Conservation (phyloP, 2,888 invertebrate species). For the Sceliomorpha sp. region DNA sequence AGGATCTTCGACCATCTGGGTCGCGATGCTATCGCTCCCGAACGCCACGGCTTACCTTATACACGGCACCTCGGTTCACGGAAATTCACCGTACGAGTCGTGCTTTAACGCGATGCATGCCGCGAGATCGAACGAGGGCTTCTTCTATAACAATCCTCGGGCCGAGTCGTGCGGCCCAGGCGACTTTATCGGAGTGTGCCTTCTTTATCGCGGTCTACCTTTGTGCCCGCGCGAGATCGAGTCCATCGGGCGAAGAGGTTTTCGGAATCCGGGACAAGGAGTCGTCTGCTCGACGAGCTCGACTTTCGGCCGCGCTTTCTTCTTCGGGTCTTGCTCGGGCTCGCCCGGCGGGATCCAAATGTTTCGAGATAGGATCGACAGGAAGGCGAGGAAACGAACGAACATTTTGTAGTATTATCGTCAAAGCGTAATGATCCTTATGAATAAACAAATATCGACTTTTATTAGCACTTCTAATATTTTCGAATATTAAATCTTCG, state of each 20-base stretch:
- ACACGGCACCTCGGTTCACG: conserved; percentile 35
- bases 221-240: not conserved
- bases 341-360: too few species aligned
- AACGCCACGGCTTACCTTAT: conserved; percentile 40
- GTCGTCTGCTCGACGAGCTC: too few species aligned
- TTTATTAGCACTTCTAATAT: too few species aligned
- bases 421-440: too few species aligned
- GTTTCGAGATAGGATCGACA: too few species aligned
- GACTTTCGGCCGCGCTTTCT: too few species aligned
- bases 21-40: conserved; percentile 62
- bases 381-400: too few species aligned
- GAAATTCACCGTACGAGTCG: conserved; percentile 39
- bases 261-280: too few species aligned
- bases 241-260: conserved; percentile 2
- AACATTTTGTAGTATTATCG: too few species aligned
- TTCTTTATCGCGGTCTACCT: conserved; percentile 33
- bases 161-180: conserved; percentile 3
- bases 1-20: conserved; percentile 59
- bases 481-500: too few species aligned
- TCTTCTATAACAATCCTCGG: conserved; percentile 28
- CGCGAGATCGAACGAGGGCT: conserved; percentile 37
- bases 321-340: too few species aligned
- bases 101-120: conserved; percentile 53
- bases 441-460: too few species aligned
- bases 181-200: conserved; percentile 32